Evolutionary conservation across 1,140 invertebrate species (phyloP).

Genomic region (Drosophila melanica): DNA sequence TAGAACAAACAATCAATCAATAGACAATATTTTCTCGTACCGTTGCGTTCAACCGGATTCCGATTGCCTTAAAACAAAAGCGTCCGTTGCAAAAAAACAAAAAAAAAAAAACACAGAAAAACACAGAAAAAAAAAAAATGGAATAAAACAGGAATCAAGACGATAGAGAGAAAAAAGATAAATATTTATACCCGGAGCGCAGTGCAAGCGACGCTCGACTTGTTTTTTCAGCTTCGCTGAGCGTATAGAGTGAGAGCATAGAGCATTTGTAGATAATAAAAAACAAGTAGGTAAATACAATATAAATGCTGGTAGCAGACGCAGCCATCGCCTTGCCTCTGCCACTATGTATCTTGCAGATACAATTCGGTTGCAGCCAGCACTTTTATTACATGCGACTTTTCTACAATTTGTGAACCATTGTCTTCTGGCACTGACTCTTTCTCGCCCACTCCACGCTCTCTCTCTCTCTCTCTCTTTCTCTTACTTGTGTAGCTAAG

Average conservation of each 20-base stretch:
- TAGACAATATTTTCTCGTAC: conserved; percentile 76
- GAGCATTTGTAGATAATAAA: conserved; percentile 82
- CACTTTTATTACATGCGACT: conserved; percentile 81
- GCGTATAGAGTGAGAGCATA: conserved; percentile 66
- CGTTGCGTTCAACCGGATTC: conserved; percentile 53
- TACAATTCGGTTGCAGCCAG: conserved; percentile 79
- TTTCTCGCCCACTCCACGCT: neutral
- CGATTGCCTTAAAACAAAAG: conserved; percentile 80
- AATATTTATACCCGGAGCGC: conserved; percentile 80
- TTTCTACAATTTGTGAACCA: conserved; percentile 81
- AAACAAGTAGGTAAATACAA: conserved; percentile 83
- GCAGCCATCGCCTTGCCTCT: conserved; percentile 32
- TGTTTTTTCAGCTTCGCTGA: conserved; percentile 82
- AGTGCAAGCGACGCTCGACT: conserved; percentile 81
- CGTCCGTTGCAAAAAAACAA: conserved; percentile 41
- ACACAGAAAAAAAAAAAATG: conserved; percentile 1
- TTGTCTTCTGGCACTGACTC: conserved; percentile 61
- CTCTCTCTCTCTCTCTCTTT: neutral
- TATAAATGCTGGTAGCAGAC: conserved; percentile 78
- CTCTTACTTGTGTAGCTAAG: conserved; percentile 40
- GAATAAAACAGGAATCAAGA: conserved; percentile 47
- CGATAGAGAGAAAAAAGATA: conserved; percentile 64
- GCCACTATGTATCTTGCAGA: conserved; percentile 69
- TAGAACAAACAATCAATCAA: conserved; percentile 82
- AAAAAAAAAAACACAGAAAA: conserved; percentile 38